These are phyloP conservation scores for Sebastes jordani DNA, from an alignment of 2,797 vertebrate genomes.

Conservation along the genomic window DNA sequence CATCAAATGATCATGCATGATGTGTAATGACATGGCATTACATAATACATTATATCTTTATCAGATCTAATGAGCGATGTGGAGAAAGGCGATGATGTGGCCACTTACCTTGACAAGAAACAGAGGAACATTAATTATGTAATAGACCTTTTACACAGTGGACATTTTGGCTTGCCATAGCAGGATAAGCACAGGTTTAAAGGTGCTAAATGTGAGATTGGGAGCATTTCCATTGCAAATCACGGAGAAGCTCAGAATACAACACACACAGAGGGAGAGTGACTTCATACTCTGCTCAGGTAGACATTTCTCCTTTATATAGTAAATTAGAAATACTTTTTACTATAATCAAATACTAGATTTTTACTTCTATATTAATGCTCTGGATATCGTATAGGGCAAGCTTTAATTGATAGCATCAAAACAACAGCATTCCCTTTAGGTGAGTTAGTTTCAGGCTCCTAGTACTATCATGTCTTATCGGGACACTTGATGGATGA, in stretches of 20 bases:
- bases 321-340: too few relatives aligned
- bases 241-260: not conserved
- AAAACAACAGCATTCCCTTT: not conserved
- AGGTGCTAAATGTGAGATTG: not conserved
- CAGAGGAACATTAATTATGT: not conserved
- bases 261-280: too few relatives aligned
- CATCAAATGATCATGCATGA: not conserved
- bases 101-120: not conserved
- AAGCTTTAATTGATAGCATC: not conserved
- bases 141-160: not conserved
- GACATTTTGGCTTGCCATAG: not conserved
- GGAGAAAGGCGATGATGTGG: not conserved
- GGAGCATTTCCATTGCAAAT: not conserved
- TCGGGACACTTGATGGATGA: not conserved
- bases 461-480: not conserved
- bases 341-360: too few relatives aligned
- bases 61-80: not conserved
- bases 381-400: too few relatives aligned
- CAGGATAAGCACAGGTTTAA: not conserved
- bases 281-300: not conserved
- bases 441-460: not conserved
- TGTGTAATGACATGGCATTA: not conserved
- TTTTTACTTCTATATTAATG: too few relatives aligned
- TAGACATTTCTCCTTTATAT: too few relatives aligned
- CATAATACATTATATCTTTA: not conserved